Evolutionary conservation across 2,797 vertebrate genomes (phyloP).

Genomic region (Xenentodon cancila): DNA sequence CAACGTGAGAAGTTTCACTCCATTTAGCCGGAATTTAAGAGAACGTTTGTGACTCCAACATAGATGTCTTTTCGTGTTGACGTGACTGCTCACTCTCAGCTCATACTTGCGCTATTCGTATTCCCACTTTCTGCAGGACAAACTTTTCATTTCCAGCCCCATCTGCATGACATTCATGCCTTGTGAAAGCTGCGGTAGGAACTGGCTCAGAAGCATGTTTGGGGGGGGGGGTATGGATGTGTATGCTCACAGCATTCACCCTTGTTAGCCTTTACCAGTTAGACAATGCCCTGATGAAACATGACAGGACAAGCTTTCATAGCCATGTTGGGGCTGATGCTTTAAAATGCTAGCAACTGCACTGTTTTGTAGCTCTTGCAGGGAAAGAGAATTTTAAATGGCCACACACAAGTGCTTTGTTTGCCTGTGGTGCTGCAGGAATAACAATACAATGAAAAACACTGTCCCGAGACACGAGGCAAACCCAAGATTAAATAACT

Average conservation of each 20-base stretch:
- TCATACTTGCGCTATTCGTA: slow-evolving; percentile 63
- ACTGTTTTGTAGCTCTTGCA: slow-evolving; percentile 69
- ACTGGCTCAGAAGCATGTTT: slow-evolving; percentile 51
- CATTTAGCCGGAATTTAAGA: slow-evolving; percentile 1
- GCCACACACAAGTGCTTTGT: slow-evolving; percentile 46
- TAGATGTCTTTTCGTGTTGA: slow-evolving; percentile 13
- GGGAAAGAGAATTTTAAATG: slow-evolving; percentile 70
- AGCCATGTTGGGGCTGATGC: slow-evolving; percentile 65
- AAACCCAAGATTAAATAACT: slow-evolving; percentile 42
- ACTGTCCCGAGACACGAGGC: slow-evolving; percentile 23
- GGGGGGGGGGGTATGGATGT: slow-evolving; percentile 45
- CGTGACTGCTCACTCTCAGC: slow-evolving; percentile 35
- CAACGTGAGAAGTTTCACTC: not conserved
- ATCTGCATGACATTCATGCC: slow-evolving; percentile 72
- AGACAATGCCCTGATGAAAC: slow-evolving; percentile 78
- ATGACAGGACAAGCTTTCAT: slow-evolving; percentile 80
- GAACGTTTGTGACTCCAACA: slow-evolving; percentile 24
- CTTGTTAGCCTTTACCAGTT: slow-evolving; percentile 80
- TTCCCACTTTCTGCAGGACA: slow-evolving; percentile 60
- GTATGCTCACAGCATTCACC: slow-evolving; percentile 74
- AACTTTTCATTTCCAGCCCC: slow-evolving; percentile 70
- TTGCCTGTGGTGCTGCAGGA: slow-evolving; percentile 38
- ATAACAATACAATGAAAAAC: slow-evolving; percentile 46
- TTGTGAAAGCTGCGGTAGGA: slow-evolving; percentile 71
- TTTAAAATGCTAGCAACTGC: slow-evolving; percentile 64